Evolutionary conservation across 2,888 invertebrate genomes (phyloP).

Genomic region (Frankliniella fusca): DNA sequence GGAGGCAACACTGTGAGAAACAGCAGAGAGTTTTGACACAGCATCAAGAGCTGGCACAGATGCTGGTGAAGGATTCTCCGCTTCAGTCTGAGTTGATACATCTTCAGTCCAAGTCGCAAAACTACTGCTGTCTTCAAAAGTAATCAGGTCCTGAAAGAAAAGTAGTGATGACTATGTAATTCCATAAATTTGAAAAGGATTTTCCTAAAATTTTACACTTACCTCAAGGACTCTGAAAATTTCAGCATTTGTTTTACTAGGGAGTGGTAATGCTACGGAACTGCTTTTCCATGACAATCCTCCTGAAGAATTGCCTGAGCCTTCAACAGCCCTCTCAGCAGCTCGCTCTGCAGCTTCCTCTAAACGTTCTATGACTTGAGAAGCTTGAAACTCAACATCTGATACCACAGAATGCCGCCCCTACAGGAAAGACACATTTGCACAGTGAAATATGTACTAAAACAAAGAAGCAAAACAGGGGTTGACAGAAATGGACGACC

Average conservation of each 20-base stretch:
- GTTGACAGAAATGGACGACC: neutral
- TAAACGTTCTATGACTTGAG: conserved; percentile 65
- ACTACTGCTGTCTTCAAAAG: conserved; percentile 39
- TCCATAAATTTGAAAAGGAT: neutral
- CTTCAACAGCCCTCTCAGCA: conserved; percentile 50
- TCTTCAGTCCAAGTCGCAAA: conserved; percentile 47
- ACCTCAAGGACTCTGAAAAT: conserved; percentile 55
- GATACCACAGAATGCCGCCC: neutral
- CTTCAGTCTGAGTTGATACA: conserved; percentile 53
- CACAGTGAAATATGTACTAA: neutral
- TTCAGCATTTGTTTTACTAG: conserved; percentile 50
- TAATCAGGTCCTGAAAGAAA: conserved; percentile 51
- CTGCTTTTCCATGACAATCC: conserved; percentile 17
- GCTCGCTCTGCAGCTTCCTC: conserved; percentile 55
- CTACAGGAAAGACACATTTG: neutral
- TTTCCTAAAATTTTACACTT: neutral
- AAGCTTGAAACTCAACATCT: conserved; percentile 64
- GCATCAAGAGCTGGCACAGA: conserved; percentile 47
- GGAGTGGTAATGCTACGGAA: conserved; percentile 31
- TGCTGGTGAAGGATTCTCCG: conserved; percentile 50
- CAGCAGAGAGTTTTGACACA: conserved; percentile 59
- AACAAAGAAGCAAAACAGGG: neutral
- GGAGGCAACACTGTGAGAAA: conserved; percentile 84
- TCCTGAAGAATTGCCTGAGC: neutral
- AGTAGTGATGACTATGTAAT: neutral